A percentile compares a stretch with the other conserved stretches of the same genome.
Conservation (phyloP, 1,140 invertebrate species). For the Monochamus saltuarius region DNA sequence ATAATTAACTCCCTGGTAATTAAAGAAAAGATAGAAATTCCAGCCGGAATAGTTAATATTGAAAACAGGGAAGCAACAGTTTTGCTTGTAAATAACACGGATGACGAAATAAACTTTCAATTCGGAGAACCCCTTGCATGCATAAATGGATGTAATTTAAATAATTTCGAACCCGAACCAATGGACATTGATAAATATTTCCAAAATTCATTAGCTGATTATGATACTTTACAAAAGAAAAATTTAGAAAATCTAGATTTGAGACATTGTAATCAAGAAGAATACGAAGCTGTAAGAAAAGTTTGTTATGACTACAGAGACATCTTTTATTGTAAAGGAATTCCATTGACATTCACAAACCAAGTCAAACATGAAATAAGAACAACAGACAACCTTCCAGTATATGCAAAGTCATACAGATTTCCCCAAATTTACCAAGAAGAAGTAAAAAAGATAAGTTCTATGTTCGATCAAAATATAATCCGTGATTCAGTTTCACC, state of each 20-base stretch:
- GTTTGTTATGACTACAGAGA: constrained; percentile 18
- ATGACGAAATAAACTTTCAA: constrained; percentile 5
- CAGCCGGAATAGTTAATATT: constrained; percentile 13
- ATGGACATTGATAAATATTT: constrained; percentile 11
- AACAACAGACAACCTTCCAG: constrained; percentile 4
- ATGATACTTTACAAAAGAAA: constrained; percentile 9
- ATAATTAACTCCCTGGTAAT: constrained; percentile 13
- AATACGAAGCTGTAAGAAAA: constrained; percentile 15
- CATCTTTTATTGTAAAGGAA: constrained; percentile 18
- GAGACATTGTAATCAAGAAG: constrained; percentile 20
- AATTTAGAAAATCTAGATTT: constrained; percentile 15
- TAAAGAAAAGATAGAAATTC: constrained; percentile 15
- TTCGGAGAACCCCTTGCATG: constrained; percentile 1
- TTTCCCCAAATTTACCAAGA: constrained; percentile 5
- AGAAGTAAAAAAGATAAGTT: constrained; percentile 1
- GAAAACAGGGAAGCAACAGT: constrained; percentile 11
- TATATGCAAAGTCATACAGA: constrained; percentile 11
- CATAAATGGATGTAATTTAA: constrained; percentile 3
- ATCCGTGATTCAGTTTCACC: not conserved
- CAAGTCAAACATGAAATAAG: constrained; percentile 19
- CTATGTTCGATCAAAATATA: not conserved
- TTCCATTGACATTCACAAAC: constrained; percentile 18
- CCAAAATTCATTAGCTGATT: not conserved
- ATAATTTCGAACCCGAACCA: constrained; percentile 8
- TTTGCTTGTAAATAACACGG: constrained; percentile 9